These are phyloP conservation scores for Chaetorhynchus papuensis DNA, from an alignment of 2,113 vertebrate species.

Conservation along the genomic window DNA sequence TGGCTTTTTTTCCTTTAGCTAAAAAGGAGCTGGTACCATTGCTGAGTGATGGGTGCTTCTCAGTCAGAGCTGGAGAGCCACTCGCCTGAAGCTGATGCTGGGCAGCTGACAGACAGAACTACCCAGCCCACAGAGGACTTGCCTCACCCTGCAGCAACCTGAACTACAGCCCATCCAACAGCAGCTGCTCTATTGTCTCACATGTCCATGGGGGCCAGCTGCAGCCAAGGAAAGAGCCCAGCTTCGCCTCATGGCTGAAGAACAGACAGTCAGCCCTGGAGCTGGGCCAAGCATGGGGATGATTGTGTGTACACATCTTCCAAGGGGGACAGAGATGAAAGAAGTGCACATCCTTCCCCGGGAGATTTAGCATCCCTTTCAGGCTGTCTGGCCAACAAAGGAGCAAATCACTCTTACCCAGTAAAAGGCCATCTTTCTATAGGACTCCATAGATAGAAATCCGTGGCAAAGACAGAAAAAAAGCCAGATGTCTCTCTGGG, in stretches of 20 bases:
- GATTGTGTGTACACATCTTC: background rate
- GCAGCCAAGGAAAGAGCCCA: background rate
- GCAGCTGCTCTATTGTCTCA: background rate
- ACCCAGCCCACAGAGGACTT: background rate
- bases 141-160: background rate
- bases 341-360: background rate
- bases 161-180: background rate
- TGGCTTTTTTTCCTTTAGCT: background rate
- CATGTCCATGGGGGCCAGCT: rapidly evolving
- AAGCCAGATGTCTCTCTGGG: background rate
- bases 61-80: background rate
- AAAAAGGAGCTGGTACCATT: background rate
- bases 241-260: background rate
- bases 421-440: background rate
- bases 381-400: background rate
- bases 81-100: background rate
- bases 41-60: background rate
- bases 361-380: background rate
- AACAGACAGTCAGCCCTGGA: background rate
- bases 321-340: background rate
- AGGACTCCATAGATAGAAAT: background rate
- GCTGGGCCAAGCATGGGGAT: background rate
- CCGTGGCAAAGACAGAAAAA: background rate
- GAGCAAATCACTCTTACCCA: background rate
- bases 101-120: background rate